phyloP scores from a whole-genome alignment of 2,797 vertebrate genomes.

The Mycteria americana region DNA sequence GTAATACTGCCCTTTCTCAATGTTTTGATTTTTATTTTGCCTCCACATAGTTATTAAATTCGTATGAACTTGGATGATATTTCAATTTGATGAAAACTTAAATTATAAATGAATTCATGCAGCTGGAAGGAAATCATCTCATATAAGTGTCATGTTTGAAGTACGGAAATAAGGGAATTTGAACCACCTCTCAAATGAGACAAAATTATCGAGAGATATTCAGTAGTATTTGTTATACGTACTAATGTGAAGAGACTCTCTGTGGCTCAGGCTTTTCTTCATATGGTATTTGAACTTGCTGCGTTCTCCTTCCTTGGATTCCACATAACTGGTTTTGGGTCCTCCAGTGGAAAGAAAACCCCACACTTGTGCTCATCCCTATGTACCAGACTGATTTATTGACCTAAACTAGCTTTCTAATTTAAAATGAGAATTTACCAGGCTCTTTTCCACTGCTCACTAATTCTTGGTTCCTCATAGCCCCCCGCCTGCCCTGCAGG shows the following conservation, averaged over 20 bases:
- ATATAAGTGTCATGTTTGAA: constrained; percentile 1
- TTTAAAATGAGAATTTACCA: neutral
- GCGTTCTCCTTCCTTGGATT: neutral
- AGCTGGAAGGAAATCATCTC: constrained; percentile 46
- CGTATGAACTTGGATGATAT: constrained; percentile 28
- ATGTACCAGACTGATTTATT: neutral
- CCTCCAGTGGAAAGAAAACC: neutral
- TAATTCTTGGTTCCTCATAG: neutral
- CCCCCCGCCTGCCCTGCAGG: too few relatives aligned
- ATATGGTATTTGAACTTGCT: neutral
- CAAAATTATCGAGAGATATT: neutral
- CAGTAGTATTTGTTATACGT: neutral
- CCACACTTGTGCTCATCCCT: fast-evolving
- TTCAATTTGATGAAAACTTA: constrained; percentile 48
- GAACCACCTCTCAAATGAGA: neutral
- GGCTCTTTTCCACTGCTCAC: neutral
- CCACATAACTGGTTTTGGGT: neutral
- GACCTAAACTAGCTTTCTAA: neutral
- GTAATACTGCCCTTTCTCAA: neutral
- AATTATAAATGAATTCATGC: constrained; percentile 42
- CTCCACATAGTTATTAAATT: constrained; percentile 49
- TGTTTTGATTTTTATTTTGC: constrained; percentile 45
- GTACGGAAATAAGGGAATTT: neutral
- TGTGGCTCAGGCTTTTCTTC: neutral
- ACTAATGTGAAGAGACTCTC: neutral